Percentiles rank a stretch among this genome's conserved stretches.
These are phyloP conservation scores for Macrobrachium rosenbergii DNA, from an alignment of 1,140 invertebrate genomes.

Conservation along the genomic window DNA sequence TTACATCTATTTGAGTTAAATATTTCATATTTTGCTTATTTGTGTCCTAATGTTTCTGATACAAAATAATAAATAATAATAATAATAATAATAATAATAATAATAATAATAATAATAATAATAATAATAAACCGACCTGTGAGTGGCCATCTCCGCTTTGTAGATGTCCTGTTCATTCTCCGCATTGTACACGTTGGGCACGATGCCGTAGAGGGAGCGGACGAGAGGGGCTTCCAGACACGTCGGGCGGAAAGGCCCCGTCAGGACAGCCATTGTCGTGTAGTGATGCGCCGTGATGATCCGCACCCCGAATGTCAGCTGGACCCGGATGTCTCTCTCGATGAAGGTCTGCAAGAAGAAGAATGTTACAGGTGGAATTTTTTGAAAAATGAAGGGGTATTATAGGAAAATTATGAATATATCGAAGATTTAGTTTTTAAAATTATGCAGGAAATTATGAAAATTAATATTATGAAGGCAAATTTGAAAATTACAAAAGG, in stretches of 20 bases:
- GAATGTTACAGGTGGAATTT: background rate
- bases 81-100: background rate
- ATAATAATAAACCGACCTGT: constrained; percentile 27
- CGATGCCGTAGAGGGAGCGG: constrained; percentile 58
- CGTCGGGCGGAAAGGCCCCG: constrained; percentile 49
- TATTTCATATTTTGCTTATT: background rate
- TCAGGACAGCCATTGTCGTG: constrained; percentile 56
- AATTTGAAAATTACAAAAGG: background rate
- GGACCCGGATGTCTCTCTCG: constrained; percentile 56
- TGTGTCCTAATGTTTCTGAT: background rate
- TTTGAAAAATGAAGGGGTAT: background rate
- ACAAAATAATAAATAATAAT: background rate
- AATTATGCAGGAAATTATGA: background rate
- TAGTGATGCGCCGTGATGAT: constrained; percentile 53
- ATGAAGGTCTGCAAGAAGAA: constrained; percentile 49
- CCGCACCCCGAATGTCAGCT: constrained; percentile 56
- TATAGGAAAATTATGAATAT: no score
- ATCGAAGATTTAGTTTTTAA: no score
- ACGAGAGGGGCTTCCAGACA: constrained; percentile 39
- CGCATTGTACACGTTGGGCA: constrained; percentile 36
- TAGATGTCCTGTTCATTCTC: constrained; percentile 30
- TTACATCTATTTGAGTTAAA: no score
- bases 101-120: no score
- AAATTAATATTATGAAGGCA: background rate
- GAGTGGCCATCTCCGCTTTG: constrained; percentile 60